These are phyloP conservation scores for Caenorhabditis briggsae DNA, from an alignment of 1,140 invertebrate species.

Conservation along the genomic window DNA sequence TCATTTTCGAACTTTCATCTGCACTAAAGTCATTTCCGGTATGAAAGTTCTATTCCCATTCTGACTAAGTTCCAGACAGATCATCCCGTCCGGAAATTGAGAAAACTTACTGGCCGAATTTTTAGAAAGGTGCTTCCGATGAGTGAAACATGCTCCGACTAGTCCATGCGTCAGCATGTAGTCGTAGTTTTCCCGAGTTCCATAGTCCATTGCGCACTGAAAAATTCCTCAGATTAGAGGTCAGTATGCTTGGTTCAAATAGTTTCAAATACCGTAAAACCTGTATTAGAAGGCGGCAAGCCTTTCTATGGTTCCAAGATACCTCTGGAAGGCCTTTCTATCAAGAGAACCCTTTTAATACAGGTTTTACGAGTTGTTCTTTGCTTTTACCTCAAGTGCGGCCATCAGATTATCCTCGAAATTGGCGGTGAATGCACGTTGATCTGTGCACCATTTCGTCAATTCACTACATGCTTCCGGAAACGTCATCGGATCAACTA, in stretches of 20 bases:
- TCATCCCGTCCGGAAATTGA: not conserved
- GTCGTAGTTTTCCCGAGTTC: slow-evolving; percentile 57
- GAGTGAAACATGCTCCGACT: slow-evolving; percentile 54
- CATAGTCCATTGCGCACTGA: slow-evolving; percentile 55
- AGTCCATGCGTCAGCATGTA: slow-evolving; percentile 56
- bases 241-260: not conserved
- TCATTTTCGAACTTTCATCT: too few relatives aligned
- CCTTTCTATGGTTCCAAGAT: too few relatives aligned
- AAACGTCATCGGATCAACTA: slow-evolving; percentile 20
- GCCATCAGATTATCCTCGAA: slow-evolving; percentile 59
- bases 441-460: slow-evolving; percentile 61
- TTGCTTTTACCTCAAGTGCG: slow-evolving; percentile 54
- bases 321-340: too few relatives aligned
- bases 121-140: slow-evolving; percentile 58
- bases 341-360: not conserved
- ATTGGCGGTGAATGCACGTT: slow-evolving; percentile 49
- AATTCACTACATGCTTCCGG: slow-evolving; percentile 53
- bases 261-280: too few relatives aligned
- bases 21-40: not conserved
- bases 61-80: not conserved
- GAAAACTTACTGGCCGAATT: slow-evolving; percentile 33
- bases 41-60: not conserved
- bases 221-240: not conserved
- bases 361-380: too few relatives aligned
- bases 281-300: too few relatives aligned